A percentile compares a stretch with the other conserved stretches of the same genome.
phyloP scores from a whole-genome alignment of 2,113 vertebrate species.

The Columba livia region DNA sequence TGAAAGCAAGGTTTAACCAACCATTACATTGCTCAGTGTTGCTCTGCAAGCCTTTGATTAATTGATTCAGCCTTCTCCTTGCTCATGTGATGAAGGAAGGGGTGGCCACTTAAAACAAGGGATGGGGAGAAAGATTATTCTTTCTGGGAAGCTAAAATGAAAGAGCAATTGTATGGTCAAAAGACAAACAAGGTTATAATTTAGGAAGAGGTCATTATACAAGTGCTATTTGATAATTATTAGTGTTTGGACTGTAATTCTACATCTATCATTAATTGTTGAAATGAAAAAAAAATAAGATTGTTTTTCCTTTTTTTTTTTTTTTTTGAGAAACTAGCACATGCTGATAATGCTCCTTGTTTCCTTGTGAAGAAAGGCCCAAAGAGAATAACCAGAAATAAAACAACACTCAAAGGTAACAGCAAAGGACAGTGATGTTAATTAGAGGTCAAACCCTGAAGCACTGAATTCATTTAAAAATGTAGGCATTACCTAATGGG shows the following conservation, averaged over 20 bases:
- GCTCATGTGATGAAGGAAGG: not conserved
- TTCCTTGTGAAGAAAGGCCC: not conserved
- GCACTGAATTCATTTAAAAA: constrained; percentile 14
- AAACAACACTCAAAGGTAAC: not conserved
- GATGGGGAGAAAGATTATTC: not conserved
- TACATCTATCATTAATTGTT: not conserved
- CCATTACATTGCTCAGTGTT: not conserved
- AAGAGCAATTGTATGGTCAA: not conserved
- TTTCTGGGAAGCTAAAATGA: not conserved
- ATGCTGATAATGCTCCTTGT: not conserved
- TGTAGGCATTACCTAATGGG: not conserved
- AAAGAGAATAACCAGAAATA: constrained; percentile 37
- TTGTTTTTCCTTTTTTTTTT: not conserved
- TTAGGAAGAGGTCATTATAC: not conserved
- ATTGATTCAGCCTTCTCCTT: constrained; percentile 21
- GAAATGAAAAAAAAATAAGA: not conserved
- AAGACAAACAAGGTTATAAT: not conserved
- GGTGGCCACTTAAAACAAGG: not conserved
- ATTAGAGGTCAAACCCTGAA: constrained; percentile 54
- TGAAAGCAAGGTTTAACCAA: constrained; percentile 9
- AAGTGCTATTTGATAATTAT: not conserved
- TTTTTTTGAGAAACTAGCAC: not conserved
- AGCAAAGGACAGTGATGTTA: constrained; percentile 44
- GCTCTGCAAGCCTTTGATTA: constrained; percentile 10
- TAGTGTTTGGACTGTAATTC: not conserved